Percentiles rank a stretch among this genome's conserved stretches.
phyloP scores from a whole-genome alignment of 1,140 invertebrate genomes.

The Drosophila pseudoobscura region DNA sequence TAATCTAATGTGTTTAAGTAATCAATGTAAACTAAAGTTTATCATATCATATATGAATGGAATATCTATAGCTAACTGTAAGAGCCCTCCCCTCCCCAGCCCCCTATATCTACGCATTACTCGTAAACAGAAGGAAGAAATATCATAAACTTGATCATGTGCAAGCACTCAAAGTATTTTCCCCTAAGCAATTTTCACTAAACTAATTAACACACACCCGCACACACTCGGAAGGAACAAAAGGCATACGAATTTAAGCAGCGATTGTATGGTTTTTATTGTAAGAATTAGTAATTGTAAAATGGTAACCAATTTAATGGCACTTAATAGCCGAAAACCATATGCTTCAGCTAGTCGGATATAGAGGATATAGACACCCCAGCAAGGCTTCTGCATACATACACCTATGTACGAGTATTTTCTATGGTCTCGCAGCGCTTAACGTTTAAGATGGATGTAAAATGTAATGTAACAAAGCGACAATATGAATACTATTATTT shows the following conservation, averaged over 20 bases:
- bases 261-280: slow-evolving; percentile 73
- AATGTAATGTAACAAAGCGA: slow-evolving; percentile 78
- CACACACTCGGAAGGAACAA: slow-evolving; percentile 17
- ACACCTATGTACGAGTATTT: slow-evolving; percentile 45
- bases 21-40: slow-evolving; percentile 62
- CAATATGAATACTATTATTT: slow-evolving; percentile 68
- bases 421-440: slow-evolving; percentile 62
- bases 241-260: slow-evolving; percentile 76
- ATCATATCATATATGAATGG: slow-evolving; percentile 71
- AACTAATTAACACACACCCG: slow-evolving; percentile 17
- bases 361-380: slow-evolving; percentile 48
- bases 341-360: slow-evolving; percentile 74
- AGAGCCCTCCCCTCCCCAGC: slow-evolving; percentile 2
- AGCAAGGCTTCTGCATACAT: slow-evolving; percentile 58
- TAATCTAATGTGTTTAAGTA: slow-evolving; percentile 45
- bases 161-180: slow-evolving; percentile 61
- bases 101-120: slow-evolving; percentile 37
- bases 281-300: slow-evolving; percentile 35
- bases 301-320: slow-evolving; percentile 45
- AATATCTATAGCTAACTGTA: slow-evolving; percentile 50
- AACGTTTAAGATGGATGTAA: slow-evolving; percentile 65
- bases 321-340: slow-evolving; percentile 43
- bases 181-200: slow-evolving; percentile 55
- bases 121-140: slow-evolving; percentile 41
- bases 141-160: slow-evolving; percentile 57